phyloP scores from a whole-genome alignment of 2,113 vertebrate genomes.

The Callipepla californica region DNA sequence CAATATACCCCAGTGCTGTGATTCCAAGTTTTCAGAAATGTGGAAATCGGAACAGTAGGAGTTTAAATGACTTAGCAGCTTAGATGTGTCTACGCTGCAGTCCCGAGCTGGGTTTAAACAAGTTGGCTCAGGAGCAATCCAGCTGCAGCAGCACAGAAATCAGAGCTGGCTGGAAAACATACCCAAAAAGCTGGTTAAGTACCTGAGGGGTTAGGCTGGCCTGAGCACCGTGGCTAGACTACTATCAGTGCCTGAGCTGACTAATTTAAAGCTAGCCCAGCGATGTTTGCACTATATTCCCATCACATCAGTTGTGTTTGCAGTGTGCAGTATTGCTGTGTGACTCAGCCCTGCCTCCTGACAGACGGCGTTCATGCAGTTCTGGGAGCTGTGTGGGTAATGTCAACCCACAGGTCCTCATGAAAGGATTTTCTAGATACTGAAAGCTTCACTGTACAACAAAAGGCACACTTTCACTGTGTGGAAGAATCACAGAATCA shows the following conservation, averaged over 20 bases:
- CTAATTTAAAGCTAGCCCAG: background rate
- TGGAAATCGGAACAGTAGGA: background rate
- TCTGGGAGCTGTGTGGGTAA: background rate
- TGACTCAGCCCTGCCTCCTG: background rate
- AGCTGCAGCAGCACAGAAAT: background rate
- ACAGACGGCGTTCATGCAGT: fast-evolving
- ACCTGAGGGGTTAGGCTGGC: background rate
- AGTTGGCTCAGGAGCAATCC: background rate
- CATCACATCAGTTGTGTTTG: background rate
- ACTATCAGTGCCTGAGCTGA: background rate
- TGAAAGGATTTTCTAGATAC: background rate
- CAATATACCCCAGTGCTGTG: background rate
- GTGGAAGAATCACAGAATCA: background rate
- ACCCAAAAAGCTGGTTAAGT: background rate
- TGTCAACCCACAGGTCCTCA: background rate
- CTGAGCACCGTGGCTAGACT: background rate
- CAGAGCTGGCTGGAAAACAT: background rate
- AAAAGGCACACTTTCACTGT: background rate
- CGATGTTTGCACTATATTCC: background rate
- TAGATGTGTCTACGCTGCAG: background rate
- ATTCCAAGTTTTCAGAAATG: background rate
- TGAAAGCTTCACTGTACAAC: background rate
- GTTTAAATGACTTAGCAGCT: conserved; percentile 8
- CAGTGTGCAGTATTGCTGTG: background rate
- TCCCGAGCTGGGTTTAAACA: conserved; percentile 31